phyloP scores from a whole-genome alignment of 1,140 invertebrate genomes.

The Zaprionus africanus region DNA sequence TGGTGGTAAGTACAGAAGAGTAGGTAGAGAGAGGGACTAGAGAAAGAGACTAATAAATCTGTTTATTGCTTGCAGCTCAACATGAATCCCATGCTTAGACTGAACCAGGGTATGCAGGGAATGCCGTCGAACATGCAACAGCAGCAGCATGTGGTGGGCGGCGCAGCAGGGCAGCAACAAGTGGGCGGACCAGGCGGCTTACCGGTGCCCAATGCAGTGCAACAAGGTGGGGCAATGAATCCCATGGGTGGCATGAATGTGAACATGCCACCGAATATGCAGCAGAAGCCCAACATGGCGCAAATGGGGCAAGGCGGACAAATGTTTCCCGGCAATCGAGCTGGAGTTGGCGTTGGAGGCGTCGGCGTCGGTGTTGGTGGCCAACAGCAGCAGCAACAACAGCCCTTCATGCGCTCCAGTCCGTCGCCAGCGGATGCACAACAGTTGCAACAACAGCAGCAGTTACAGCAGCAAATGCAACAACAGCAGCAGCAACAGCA shows the following conservation, averaged over 20 bases:
- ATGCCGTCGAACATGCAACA: slow-evolving; percentile 75
- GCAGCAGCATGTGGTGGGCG: slow-evolving; percentile 61
- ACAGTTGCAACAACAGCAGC: slow-evolving; percentile 58
- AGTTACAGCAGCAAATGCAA: slow-evolving; percentile 34
- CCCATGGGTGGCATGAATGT: slow-evolving; percentile 76
- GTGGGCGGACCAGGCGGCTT: slow-evolving; percentile 61
- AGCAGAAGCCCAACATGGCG: slow-evolving; percentile 69
- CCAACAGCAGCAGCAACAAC: slow-evolving; percentile 70
- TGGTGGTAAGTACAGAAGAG: slow-evolving; percentile 33
- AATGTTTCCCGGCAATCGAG: slow-evolving; percentile 70
- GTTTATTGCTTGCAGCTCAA: slow-evolving; percentile 52
- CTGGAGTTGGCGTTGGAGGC: slow-evolving; percentile 56
- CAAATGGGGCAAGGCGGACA: slow-evolving; percentile 65
- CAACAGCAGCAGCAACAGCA: slow-evolving; percentile 59
- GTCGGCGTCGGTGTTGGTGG: slow-evolving; percentile 59
- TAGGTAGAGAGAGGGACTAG: background rate
- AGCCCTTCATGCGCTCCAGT: slow-evolving; percentile 86
- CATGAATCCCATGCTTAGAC: slow-evolving; percentile 82
- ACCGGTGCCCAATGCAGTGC: slow-evolving; percentile 62
- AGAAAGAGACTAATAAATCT: background rate
- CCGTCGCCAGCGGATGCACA: slow-evolving; percentile 84
- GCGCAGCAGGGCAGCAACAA: slow-evolving; percentile 60
- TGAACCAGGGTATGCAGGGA: slow-evolving; percentile 74
- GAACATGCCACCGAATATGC: slow-evolving; percentile 74
- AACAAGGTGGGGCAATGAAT: slow-evolving; percentile 63